Evolutionary conservation across 2,113 vertebrate genomes (phyloP).

Genomic region (Mustelus asterias): DNA sequence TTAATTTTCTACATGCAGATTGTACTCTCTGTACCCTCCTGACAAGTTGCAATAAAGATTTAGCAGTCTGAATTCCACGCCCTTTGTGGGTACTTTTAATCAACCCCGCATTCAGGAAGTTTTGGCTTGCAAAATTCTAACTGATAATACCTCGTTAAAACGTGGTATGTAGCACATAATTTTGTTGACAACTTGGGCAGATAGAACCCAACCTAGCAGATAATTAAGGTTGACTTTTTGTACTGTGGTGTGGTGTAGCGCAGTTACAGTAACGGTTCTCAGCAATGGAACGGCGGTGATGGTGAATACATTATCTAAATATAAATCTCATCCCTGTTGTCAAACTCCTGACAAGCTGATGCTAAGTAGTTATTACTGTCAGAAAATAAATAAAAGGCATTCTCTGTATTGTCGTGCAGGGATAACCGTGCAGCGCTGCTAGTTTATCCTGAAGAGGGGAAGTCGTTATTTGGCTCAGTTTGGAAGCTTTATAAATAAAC

Average conservation of each 20-base stretch:
- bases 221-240: constrained; percentile 37
- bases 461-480: neutral
- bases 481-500: constrained; percentile 8
- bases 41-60: neutral
- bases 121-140: constrained; percentile 31
- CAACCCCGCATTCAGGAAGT: neutral
- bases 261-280: constrained; percentile 19
- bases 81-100: neutral
- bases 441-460: neutral
- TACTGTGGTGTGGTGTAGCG: constrained; percentile 19
- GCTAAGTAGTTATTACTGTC: constrained; percentile 38
- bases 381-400: constrained; percentile 36
- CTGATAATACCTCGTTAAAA: constrained; percentile 27
- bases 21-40: neutral
- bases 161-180: constrained; percentile 29
- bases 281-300: neutral
- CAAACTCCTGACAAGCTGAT: constrained; percentile 34
- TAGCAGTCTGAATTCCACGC: neutral
- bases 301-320: constrained; percentile 37
- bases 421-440: neutral
- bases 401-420: constrained; percentile 34
- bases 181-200: constrained; percentile 37
- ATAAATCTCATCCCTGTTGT: constrained; percentile 37
- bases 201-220: constrained; percentile 11
- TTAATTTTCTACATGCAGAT: neutral